Evolutionary conservation across 2,797 vertebrate species (phyloP), one percentile per base, ranked within the genome.

Genomic region (Lepus oiostolus): DNA sequence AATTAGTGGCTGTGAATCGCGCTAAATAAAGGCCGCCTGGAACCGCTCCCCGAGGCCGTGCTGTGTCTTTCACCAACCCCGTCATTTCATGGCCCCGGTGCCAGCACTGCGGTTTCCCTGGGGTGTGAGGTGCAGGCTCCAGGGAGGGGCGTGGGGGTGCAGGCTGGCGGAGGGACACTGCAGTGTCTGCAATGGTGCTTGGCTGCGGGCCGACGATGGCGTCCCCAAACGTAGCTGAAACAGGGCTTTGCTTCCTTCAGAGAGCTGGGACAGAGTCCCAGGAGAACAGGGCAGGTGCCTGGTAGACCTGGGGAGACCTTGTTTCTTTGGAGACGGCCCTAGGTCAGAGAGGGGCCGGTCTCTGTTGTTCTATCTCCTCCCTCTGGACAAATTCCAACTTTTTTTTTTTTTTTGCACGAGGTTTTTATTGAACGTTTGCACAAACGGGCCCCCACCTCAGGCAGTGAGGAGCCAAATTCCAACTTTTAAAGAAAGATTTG

Each of bases 21-120:
- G 10, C 80, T 65, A 91, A 94, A 86, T 84, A 88, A 86, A 94
- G 54, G 30, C 75, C 24, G 50, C 81, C 93, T 11, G 22, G 60
- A 89, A 70, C 28, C 35, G 68, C 81, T 88, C 70, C 65, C 16
- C 0, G 21, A 58, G 68, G 65, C 93, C 13, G 6, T 87, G n/a
- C 87, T 24, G 7, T 42, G 32, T 76, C 71, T 67, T 47, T 32
- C 65, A 12, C 11, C 32, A 1, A 60, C 35, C 60, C 67, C 13
- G n/a, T 30, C n/a, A 86, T 83, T 82, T 14, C n/a, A 21, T 3
- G 54, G 71, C 92, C 71, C 84, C 42, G 1, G 30, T 14, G 38
- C 24, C 30, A 77, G 58, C 67, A 58, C 54, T 47, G 71, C 2
- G 4, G 26, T 70, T 76, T 80, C 38, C 19, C 65, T 63, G 12